These are phyloP conservation scores for Metalampra italica DNA, from an alignment of 2,888 invertebrate genomes.

Conservation along the genomic window DNA sequence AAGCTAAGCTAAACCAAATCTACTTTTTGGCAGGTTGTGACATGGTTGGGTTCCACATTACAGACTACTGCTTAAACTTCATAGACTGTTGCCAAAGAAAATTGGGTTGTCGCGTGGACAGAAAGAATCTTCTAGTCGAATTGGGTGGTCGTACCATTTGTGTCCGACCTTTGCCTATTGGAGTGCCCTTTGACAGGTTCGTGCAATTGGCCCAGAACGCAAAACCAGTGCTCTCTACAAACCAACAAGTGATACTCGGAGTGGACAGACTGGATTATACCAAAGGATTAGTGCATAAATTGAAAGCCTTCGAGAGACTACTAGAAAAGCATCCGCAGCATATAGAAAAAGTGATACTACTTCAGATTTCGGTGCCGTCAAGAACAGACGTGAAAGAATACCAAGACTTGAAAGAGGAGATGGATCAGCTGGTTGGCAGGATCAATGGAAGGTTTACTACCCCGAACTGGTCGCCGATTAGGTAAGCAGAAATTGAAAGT, in stretches of 20 bases:
- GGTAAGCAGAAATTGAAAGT: slow-evolving; percentile 38
- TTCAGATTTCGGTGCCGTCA: slow-evolving; percentile 93
- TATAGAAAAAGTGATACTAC: slow-evolving; percentile 87
- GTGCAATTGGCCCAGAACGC: slow-evolving; percentile 87
- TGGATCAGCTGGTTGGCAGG: slow-evolving; percentile 92
- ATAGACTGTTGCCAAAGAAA: slow-evolving; percentile 94
- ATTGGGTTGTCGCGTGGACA: slow-evolving; percentile 91
- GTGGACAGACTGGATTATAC: slow-evolving; percentile 95
- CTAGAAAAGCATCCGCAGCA: slow-evolving; percentile 91
- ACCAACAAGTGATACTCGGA: slow-evolving; percentile 89
- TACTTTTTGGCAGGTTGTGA: slow-evolving; percentile 83
- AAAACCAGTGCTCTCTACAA: slow-evolving; percentile 83
- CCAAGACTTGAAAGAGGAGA: slow-evolving; percentile 92
- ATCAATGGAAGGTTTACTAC: slow-evolving; percentile 94
- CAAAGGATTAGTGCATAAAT: slow-evolving; percentile 89
- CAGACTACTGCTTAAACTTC: slow-evolving; percentile 93
- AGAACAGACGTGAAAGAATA: slow-evolving; percentile 94
- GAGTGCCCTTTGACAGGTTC: slow-evolving; percentile 92
- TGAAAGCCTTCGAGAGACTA: slow-evolving; percentile 89
- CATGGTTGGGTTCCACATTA: slow-evolving; percentile 95
- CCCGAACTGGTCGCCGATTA: slow-evolving; percentile 94
- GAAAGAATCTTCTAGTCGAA: slow-evolving; percentile 91
- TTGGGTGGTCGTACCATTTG: slow-evolving; percentile 92
- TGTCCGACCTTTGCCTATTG: slow-evolving; percentile 91
- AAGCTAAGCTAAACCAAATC: background rate